A percentile compares a stretch with the other conserved stretches of the same genome.
These are phyloP conservation scores for Beris chalybata DNA, from an alignment of 2,888 invertebrate species.

Conservation along the genomic window DNA sequence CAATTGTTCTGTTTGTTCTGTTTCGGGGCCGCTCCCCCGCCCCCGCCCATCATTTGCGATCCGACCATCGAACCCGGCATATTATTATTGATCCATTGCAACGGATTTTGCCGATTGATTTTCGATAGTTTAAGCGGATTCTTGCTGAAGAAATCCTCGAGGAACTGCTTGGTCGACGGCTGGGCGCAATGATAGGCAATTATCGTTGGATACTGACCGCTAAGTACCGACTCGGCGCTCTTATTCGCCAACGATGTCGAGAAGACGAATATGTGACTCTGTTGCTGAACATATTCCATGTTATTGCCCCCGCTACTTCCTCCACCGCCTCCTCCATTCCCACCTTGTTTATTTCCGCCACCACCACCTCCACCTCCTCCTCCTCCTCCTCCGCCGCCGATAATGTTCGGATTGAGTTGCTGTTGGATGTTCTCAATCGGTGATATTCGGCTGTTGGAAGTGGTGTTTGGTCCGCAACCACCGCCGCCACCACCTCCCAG, in stretches of 20 bases:
- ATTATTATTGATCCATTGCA: conserved; percentile 79
- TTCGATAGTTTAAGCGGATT: conserved; percentile 85
- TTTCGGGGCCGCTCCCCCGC: neutral
- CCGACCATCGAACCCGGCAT: conserved; percentile 56
- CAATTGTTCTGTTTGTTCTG: conserved; percentile 31
- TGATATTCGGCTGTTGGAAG: conserved; percentile 40
- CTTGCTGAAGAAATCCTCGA: conserved; percentile 77
- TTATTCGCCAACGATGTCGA: conserved; percentile 92
- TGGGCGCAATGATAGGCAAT: conserved; percentile 95
- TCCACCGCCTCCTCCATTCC: conserved; percentile 21
- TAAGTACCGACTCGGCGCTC: conserved; percentile 89
- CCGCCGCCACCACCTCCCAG: conserved; percentile 36
- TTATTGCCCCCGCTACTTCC: conserved; percentile 36
- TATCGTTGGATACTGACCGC: conserved; percentile 87
- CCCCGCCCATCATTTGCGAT: conserved; percentile 53
- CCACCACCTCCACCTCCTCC: too few relatives aligned
- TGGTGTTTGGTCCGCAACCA: conserved; percentile 34
- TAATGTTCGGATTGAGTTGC: conserved; percentile 29
- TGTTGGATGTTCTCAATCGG: conserved; percentile 20
- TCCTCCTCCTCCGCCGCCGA: conserved; percentile 29
- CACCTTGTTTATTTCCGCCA: conserved; percentile 11
- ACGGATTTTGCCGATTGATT: conserved; percentile 55
- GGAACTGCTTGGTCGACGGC: conserved; percentile 90
- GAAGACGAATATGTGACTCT: conserved; percentile 97
- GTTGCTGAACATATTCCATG: conserved; percentile 83